Base-by-base conservation (phyloP, 1,140 invertebrate genomes). In the Galendromus occidentalis region DNA sequence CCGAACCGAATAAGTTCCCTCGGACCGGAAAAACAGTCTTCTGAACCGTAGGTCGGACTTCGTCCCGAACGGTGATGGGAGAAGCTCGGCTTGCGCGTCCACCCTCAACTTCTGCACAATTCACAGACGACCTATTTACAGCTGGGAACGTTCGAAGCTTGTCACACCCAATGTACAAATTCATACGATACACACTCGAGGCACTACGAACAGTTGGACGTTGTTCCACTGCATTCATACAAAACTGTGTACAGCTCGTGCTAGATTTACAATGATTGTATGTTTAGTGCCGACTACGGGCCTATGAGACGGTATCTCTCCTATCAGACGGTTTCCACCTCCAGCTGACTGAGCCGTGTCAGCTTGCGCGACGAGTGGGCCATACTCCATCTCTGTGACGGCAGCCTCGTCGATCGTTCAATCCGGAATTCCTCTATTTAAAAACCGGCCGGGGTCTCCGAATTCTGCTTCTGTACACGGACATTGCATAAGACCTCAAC, bases 181-280 rank as follows among this genome's bases (percentile, higher is more conserved):
- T 28, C 28, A 20, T 47, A 20, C 14, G 18, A 7, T 28, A 22
- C 45, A 22, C 4, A 6, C 4, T 22, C 51, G 25, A 17, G 25
- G 14, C 33, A 59, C 25, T 59, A 22, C 25, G 25, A 59, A 29
- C 22, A 20, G 25, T 25, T 22, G 33, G 25, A 22, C 51, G 33
- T 59, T 59, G 51, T 25, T 39, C 33, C 33, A 39, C 33, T 39
- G 33, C 22, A 20, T 25, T 22, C 51, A 33, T 59, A 59, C 17
- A 59, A 59, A 59, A 59, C 51, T 59, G 51, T 59, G 51, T 59
- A 59, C 51, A 59, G 51, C 33, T 39, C 33, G 33, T 39, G 33
- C 33, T 39, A 39, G 33, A 39, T 39, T 39, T 39, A 39, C 33
- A 39, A 39, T 39, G 33, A 39, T 39, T 39, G 33, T 39, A 39